Conservation (phyloP, 2,113 vertebrate species). For the Empidonax alnorum region DNA sequence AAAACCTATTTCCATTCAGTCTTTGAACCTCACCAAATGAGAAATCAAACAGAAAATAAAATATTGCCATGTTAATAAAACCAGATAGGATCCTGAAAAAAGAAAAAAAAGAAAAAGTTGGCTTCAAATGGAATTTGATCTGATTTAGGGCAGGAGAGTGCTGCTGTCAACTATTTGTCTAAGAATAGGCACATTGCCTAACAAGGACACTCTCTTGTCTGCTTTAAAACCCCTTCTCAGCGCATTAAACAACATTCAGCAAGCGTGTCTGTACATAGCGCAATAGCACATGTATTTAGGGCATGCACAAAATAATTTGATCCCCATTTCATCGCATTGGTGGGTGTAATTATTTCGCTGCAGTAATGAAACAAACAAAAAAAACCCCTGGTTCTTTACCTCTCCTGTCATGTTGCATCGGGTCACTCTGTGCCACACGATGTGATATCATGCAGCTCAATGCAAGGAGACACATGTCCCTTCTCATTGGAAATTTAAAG, state of each 20-base stretch:
- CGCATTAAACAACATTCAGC: background rate
- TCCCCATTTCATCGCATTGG: background rate
- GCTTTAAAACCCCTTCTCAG: slow-evolving; percentile 2
- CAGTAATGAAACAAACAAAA: background rate
- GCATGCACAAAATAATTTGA: background rate
- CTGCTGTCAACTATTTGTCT: slow-evolving; percentile 43
- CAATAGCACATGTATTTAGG: background rate
- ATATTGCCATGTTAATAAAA: background rate
- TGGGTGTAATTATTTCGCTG: background rate
- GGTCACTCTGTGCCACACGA: slow-evolving; percentile 72
- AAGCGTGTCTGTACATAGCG: background rate
- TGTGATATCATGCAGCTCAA: slow-evolving; percentile 76
- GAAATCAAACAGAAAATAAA: slow-evolving; percentile 32
- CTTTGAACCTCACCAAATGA: slow-evolving; percentile 3
- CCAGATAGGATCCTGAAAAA: background rate
- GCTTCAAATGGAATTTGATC: slow-evolving; percentile 14
- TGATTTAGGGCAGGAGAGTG: slow-evolving; percentile 35
- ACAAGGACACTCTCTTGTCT: background rate
- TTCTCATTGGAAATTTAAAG: slow-evolving; percentile 78
- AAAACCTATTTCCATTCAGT: background rate
- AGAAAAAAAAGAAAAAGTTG: background rate
- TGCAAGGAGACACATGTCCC: slow-evolving; percentile 84
- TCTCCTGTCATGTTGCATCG: slow-evolving; percentile 70
- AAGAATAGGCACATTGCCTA: slow-evolving; percentile 34
- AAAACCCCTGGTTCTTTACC: slow-evolving; percentile 65